Conservation (phyloP, 1,140 invertebrate genomes). For the Olivierus martensii region DNA sequence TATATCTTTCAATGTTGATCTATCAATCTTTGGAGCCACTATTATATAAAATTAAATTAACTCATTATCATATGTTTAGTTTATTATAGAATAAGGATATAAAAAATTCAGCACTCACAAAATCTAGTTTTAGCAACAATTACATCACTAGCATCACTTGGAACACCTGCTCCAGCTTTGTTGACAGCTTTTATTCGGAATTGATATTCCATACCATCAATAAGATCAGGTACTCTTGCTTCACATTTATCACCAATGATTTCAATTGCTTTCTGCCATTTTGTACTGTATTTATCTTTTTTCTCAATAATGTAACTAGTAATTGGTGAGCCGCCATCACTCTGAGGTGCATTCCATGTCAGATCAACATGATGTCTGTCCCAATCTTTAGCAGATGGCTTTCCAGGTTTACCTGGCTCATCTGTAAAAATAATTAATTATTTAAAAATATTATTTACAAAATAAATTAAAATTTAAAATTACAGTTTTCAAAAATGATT, state of each 20-base stretch:
- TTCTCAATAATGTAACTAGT: constrained; percentile 92
- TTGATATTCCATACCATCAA: constrained; percentile 90
- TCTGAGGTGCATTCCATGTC: constrained; percentile 69
- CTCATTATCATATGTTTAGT: too few relatives aligned
- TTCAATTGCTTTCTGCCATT: constrained; percentile 79
- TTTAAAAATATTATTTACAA: background rate
- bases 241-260: constrained; percentile 59
- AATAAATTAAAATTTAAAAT: too few relatives aligned
- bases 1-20: constrained; percentile 56
- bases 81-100: too few relatives aligned
- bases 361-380: constrained; percentile 85
- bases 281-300: constrained; percentile 73
- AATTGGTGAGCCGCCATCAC: constrained; percentile 85
- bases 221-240: constrained; percentile 68
- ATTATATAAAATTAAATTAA: constrained; percentile 86
- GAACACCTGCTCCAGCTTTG: constrained; percentile 49
- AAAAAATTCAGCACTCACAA: constrained; percentile 18
- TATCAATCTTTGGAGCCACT: constrained; percentile 87
- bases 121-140: constrained; percentile 50
- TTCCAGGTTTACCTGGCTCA: constrained; percentile 75
- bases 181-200: constrained; percentile 79
- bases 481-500: too few relatives aligned
- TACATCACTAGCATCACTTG: constrained; percentile 68
- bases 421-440: constrained; percentile 26
- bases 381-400: constrained; percentile 73